These are phyloP conservation scores for Omphaloscelis lunosa DNA, from an alignment of 2,888 invertebrate genomes.

Conservation along the genomic window DNA sequence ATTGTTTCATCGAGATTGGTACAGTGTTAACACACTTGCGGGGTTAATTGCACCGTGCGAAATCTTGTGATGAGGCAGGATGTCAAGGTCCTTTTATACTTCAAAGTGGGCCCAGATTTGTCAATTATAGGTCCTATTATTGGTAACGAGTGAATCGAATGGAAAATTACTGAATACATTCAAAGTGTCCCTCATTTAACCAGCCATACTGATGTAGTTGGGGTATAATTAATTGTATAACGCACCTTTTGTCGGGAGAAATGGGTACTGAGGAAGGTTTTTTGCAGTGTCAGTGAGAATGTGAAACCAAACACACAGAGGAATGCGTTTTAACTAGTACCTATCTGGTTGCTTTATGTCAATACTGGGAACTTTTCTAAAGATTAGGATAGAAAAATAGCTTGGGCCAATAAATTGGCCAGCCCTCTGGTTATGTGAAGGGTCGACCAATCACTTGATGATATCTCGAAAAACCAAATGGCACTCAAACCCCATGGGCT, in stretches of 20 bases:
- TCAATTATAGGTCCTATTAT: not conserved
- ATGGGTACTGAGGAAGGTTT: not conserved
- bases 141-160: not conserved
- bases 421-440: no score
- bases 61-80: not conserved
- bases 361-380: not conserved
- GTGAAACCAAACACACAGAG: not conserved
- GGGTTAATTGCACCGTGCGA: not conserved
- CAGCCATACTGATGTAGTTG: not conserved
- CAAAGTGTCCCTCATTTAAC: not conserved
- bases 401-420: no score
- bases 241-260: not conserved
- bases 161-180: not conserved
- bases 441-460: no score
- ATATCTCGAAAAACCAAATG: no score
- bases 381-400: no score
- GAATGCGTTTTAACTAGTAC: not conserved
- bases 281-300: not conserved
- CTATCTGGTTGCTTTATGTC: not conserved
- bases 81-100: not conserved
- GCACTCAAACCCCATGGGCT: no score
- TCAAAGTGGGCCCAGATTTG: not conserved
- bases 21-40: not conserved
- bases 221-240: slow-evolving; percentile 46
- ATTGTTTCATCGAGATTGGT: not conserved